phyloP scores from a whole-genome alignment of 2,797 vertebrate species.

The Smutsia gigantea region DNA sequence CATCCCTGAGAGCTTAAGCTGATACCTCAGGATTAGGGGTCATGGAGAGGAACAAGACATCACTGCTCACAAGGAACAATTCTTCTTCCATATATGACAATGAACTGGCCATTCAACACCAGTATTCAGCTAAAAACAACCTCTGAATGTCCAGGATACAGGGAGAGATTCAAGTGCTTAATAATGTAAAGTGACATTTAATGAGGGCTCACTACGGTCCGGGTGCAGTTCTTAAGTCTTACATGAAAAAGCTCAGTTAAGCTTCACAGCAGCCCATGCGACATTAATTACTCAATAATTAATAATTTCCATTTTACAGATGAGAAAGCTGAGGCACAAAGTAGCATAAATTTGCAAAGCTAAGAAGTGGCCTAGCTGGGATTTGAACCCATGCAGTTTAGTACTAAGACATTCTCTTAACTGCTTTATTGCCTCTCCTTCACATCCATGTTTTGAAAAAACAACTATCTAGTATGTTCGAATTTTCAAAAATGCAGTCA shows the following conservation, averaged over 20 bases:
- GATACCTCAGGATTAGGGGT: constrained; percentile 3
- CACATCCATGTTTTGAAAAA: constrained; percentile 11
- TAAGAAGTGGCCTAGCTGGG: background rate
- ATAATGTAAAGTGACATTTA: background rate
- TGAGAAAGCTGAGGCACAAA: background rate
- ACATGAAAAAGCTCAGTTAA: constrained; percentile 13
- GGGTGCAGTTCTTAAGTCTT: background rate
- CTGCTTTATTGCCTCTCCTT: background rate
- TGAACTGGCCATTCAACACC: background rate
- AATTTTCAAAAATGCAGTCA: background rate
- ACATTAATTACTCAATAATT: background rate
- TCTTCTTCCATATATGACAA: background rate
- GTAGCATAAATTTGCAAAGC: background rate
- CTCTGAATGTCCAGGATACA: background rate
- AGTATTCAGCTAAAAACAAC: background rate
- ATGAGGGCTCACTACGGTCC: background rate
- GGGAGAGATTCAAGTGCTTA: background rate
- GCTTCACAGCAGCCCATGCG: background rate
- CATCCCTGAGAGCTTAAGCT: background rate
- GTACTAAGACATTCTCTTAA: background rate
- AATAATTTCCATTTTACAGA: background rate
- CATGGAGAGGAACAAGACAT: background rate
- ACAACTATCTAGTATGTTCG: background rate
- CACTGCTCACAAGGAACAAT: background rate
- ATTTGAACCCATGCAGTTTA: background rate